phyloP scores from a whole-genome alignment of 2,113 vertebrate genomes.

The Seriola aureovittata region DNA sequence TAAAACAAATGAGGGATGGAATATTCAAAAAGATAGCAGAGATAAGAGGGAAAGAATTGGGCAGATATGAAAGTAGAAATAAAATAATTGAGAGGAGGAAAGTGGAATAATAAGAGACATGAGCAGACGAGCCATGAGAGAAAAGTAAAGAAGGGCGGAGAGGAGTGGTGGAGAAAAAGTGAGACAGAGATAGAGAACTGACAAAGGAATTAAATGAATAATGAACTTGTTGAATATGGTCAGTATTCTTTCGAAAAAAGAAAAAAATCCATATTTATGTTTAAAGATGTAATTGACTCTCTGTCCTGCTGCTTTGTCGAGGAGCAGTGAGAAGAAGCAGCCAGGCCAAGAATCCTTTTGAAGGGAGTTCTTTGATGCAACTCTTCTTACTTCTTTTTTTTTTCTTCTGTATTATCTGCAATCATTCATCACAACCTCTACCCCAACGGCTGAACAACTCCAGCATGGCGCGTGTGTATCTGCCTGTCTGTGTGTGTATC shows the following conservation, averaged over 20 bases:
- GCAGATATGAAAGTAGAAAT: neutral
- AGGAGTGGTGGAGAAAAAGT: neutral
- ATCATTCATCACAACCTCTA: conserved; percentile 43
- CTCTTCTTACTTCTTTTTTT: neutral
- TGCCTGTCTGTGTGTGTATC: neutral
- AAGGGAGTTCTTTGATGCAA: conserved; percentile 51
- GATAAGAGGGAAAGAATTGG: neutral
- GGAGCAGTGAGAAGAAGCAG: conserved; percentile 29
- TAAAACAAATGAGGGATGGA: neutral
- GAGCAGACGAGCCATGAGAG: neutral
- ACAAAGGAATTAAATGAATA: neutral
- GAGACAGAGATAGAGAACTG: neutral
- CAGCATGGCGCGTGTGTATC: neutral
- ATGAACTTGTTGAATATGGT: conserved; percentile 1
- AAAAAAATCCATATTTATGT: neutral
- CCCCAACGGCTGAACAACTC: conserved; percentile 28
- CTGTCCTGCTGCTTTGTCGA: conserved; percentile 18
- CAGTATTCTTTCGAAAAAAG: conserved; percentile 1
- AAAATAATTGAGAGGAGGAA: neutral
- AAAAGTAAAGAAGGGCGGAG: conserved; percentile 2
- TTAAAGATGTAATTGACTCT: neutral
- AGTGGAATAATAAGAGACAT: conserved; percentile 9
- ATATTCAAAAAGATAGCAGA: too few species aligned
- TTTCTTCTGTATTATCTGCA: conserved; percentile 9
- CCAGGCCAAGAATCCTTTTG: conserved; percentile 31